Percentiles rank a stretch among this genome's conserved stretches.
These are phyloP conservation scores for Barbus barbus DNA, from an alignment of 2,113 vertebrate genomes.

Conservation along the genomic window DNA sequence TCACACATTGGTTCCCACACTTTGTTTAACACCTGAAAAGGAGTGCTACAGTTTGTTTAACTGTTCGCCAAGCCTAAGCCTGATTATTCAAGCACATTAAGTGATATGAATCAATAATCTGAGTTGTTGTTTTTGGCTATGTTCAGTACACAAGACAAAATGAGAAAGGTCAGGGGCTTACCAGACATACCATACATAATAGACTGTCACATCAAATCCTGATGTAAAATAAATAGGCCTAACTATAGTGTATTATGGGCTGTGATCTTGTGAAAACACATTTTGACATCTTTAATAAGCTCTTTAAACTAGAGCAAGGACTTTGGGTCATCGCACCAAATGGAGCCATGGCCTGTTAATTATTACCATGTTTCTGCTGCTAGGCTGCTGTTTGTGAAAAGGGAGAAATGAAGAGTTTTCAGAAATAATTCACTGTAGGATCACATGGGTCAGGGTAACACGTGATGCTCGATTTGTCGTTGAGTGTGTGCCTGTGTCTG, in stretches of 20 bases:
- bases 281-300: slow-evolving; percentile 41
- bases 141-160: slow-evolving; percentile 6
- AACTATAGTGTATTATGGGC: slow-evolving; percentile 35
- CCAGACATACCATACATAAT: slow-evolving; percentile 16
- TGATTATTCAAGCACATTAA: slow-evolving; percentile 18
- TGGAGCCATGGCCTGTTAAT: slow-evolving; percentile 40
- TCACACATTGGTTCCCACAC: not conserved
- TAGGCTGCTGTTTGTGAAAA: slow-evolving; percentile 31
- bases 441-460: slow-evolving; percentile 29
- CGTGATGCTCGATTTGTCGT: slow-evolving; percentile 25
- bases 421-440: slow-evolving; percentile 25
- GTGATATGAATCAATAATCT: slow-evolving; percentile 27
- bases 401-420: not conserved
- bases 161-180: slow-evolving; percentile 4
- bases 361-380: slow-evolving; percentile 18
- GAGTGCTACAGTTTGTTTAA: slow-evolving; percentile 7
- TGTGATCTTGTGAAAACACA: slow-evolving; percentile 45
- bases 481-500: slow-evolving; percentile 12
- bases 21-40: not conserved
- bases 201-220: slow-evolving; percentile 23
- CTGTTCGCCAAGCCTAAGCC: not conserved
- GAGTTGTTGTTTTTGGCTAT: slow-evolving; percentile 47
- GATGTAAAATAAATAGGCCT: slow-evolving; percentile 49
- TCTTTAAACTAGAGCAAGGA: slow-evolving; percentile 25
- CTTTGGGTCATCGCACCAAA: slow-evolving; percentile 20